phyloP scores from a whole-genome alignment of 2,113 vertebrate genomes.

The Hyperoodon ampullatus region DNA sequence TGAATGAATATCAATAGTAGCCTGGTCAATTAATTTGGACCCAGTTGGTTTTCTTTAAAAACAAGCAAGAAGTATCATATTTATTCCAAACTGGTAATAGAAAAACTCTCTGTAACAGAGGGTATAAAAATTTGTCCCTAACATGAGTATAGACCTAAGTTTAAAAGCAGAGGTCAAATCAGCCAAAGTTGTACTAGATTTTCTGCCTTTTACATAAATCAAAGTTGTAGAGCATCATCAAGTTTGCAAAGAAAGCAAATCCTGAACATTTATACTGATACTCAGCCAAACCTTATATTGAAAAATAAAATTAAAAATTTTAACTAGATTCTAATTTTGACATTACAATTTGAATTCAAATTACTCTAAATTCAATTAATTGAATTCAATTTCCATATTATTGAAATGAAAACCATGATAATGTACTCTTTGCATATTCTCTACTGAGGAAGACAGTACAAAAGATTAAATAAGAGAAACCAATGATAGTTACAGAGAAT shows the following conservation, averaged over 20 bases:
- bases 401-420: background rate
- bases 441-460: background rate
- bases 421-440: background rate
- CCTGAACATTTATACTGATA: background rate
- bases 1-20: background rate
- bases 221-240: background rate
- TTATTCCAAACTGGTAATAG: background rate
- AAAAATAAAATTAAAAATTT: background rate
- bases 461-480: background rate
- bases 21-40: background rate
- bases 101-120: background rate
- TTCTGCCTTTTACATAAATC: background rate
- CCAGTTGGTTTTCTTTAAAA: background rate
- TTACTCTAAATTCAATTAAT: slow-evolving; percentile 18
- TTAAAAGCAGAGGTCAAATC: background rate
- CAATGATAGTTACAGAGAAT: background rate
- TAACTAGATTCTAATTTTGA: slow-evolving; percentile 8
- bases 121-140: background rate
- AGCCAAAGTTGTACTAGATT: background rate
- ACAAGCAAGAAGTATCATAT: background rate
- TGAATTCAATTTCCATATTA: background rate
- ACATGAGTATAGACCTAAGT: background rate
- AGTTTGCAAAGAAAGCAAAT: background rate
- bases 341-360: background rate
- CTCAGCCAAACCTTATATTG: background rate